Percentiles rank a stretch among this genome's conserved stretches.
phyloP scores from a whole-genome alignment of 1,140 invertebrate species.

The Microplitis mediator region DNA sequence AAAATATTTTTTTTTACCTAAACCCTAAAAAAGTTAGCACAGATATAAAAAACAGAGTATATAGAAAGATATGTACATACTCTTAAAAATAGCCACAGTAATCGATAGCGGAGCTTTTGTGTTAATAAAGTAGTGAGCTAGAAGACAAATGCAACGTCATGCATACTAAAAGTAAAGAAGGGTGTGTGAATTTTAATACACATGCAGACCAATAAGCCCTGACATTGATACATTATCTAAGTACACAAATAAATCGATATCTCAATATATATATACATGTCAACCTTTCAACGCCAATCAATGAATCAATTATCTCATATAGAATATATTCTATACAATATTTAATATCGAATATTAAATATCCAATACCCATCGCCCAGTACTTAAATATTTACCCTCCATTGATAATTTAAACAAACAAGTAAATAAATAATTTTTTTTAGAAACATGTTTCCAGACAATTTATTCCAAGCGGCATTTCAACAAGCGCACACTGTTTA shows the following conservation, averaged over 20 bases:
- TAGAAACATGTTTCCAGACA: conserved; percentile 88
- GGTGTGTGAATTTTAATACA: neutral
- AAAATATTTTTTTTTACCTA: too few species aligned
- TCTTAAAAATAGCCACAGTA: neutral
- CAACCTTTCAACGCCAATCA: neutral
- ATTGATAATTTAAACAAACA: neutral
- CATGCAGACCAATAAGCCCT: neutral
- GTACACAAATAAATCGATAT: neutral
- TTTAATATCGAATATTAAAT: neutral
- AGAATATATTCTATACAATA: too few species aligned
- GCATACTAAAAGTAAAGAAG: conserved; percentile 12
- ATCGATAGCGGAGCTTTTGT: conserved; percentile 39
- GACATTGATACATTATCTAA: neutral
- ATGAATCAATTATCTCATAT: neutral
- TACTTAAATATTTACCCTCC: too few species aligned
- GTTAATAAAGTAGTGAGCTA: conserved; percentile 39
- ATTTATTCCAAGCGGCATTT: conserved; percentile 86
- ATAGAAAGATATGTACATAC: conserved; percentile 44
- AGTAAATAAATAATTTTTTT: conserved; percentile 37
- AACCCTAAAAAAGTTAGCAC: neutral
- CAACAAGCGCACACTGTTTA: conserved; percentile 80
- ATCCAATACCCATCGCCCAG: neutral
- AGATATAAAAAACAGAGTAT: neutral
- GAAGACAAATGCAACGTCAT: conserved; percentile 20
- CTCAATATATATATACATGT: neutral